phyloP scores from a whole-genome alignment of 2,113 vertebrate genomes.

The Microtus montanus region DNA sequence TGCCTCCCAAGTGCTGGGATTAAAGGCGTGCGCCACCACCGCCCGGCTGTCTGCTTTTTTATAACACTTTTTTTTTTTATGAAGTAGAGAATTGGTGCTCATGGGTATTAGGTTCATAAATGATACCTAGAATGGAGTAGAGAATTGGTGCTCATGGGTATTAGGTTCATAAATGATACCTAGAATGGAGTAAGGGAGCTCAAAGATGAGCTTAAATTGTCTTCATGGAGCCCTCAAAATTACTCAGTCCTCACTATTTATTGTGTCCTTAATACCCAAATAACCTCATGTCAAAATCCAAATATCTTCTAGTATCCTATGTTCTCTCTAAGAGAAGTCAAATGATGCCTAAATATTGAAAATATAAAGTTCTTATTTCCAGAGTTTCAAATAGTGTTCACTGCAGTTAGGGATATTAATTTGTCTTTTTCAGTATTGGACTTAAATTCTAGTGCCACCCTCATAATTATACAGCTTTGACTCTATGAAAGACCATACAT shows the following conservation, averaged over 20 bases:
- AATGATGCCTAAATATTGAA: not conserved
- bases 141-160: not conserved
- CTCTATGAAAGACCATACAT: not conserved
- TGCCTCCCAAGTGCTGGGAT: no score
- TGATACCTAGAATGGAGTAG: not conserved
- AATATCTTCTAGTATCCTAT: not conserved
- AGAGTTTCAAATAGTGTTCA: not conserved
- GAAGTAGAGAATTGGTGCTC: not conserved
- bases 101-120: not conserved
- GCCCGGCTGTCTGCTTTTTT: not conserved
- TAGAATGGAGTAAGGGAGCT: not conserved
- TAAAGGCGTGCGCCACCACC: no score
- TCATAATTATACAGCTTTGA: not conserved
- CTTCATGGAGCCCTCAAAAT: not conserved
- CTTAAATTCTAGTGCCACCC: not conserved
- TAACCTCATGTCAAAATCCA: not conserved
- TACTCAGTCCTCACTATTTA: not conserved
- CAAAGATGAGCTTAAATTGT: not conserved
- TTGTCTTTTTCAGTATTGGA: not conserved
- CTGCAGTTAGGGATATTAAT: not conserved
- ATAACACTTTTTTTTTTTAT: not conserved
- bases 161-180: not conserved
- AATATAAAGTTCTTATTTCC: not conserved
- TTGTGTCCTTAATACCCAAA: not conserved
- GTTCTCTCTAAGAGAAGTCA: not conserved